phyloP scores from a whole-genome alignment of 2,797 vertebrate genomes.

The Acomys russatus region DNA sequence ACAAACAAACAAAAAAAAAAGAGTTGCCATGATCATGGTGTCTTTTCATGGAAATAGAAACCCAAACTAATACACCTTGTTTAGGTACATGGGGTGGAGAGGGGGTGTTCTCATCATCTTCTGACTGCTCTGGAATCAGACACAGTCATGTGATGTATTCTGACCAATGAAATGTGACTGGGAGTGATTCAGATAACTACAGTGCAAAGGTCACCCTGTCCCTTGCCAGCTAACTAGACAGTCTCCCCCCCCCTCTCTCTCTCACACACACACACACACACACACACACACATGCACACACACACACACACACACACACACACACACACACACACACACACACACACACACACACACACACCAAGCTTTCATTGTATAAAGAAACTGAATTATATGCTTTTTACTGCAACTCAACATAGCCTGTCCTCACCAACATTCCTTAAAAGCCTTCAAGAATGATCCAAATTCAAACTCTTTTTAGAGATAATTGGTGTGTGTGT shows the following conservation, averaged over 20 bases:
- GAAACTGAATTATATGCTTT: background rate
- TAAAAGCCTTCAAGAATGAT: background rate
- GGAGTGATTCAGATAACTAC: background rate
- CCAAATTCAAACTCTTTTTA: background rate
- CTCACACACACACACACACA: too few relatives aligned
- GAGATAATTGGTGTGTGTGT: too few relatives aligned
- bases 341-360: too few relatives aligned
- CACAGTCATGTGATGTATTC: background rate
- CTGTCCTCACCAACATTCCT: background rate
- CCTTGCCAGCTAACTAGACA: background rate
- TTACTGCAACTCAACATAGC: background rate
- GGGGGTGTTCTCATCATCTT: background rate
- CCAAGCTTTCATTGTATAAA: background rate
- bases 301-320: too few relatives aligned
- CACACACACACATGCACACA: too few relatives aligned
- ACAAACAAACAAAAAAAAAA: too few relatives aligned
- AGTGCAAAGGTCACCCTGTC: fast-evolving
- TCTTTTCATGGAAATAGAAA: too few relatives aligned
- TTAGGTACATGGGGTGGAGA: too few relatives aligned
- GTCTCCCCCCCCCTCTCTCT: too few relatives aligned
- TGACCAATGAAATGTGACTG: background rate
- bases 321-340: too few relatives aligned
- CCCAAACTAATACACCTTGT: background rate
- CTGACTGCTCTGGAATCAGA: background rate
- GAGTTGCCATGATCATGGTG: too few relatives aligned